phyloP scores from a whole-genome alignment of 2,113 vertebrate genomes.

The Cranoglanis bouderius region DNA sequence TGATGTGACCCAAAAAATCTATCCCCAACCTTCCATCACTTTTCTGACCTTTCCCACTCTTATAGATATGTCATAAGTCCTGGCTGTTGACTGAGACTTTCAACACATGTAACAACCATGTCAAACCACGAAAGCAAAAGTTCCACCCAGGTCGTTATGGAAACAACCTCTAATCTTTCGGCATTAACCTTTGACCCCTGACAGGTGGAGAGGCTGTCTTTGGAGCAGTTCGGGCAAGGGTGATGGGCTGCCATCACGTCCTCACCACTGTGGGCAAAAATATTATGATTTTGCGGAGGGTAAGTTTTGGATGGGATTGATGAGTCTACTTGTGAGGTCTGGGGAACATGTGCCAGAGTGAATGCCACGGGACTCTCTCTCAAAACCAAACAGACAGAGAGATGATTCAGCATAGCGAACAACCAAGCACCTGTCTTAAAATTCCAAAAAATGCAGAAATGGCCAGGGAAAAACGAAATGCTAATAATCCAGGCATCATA shows the following conservation, averaged over 20 bases:
- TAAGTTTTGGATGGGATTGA: conserved; percentile 61
- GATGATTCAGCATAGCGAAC: conserved; percentile 64
- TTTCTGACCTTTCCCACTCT: conserved; percentile 27
- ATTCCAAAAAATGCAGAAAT: not conserved
- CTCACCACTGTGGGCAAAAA: conserved; percentile 68
- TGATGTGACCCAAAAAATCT: conserved; percentile 1
- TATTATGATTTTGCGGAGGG: conserved; percentile 76
- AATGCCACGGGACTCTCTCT: conserved; percentile 72
- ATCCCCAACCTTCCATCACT: conserved; percentile 1
- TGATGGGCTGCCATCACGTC: conserved; percentile 61
- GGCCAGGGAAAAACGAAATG: not conserved
- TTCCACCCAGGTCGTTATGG: conserved; percentile 64
- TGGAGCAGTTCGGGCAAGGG: conserved; percentile 59
- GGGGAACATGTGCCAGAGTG: conserved; percentile 66
- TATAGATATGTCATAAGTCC: conserved; percentile 43
- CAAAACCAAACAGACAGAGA: conserved; percentile 54
- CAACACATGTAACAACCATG: conserved; percentile 67
- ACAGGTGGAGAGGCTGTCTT: conserved; percentile 79
- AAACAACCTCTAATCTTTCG: conserved; percentile 73
- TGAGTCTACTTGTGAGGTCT: conserved; percentile 74
- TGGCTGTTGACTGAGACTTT: conserved; percentile 66
- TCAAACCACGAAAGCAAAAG: conserved; percentile 67
- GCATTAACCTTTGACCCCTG: conserved; percentile 75
- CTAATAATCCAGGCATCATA: not conserved
- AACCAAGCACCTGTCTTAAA: conserved; percentile 71